Base-by-base conservation (phyloP, 2,888 invertebrate species). In the Kuschelorhynchus macadamiae region DNA sequence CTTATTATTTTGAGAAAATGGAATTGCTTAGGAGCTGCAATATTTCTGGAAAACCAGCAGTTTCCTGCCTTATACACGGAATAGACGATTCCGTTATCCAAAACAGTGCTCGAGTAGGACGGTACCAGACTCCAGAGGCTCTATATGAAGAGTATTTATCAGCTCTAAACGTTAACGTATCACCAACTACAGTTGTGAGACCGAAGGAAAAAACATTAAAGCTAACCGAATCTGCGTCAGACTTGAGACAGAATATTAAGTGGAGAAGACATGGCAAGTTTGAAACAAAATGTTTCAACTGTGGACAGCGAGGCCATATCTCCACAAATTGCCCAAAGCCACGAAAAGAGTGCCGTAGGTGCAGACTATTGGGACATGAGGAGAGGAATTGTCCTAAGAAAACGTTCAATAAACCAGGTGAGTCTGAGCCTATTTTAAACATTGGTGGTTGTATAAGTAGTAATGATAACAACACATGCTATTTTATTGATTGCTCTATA, bases 81-180 rank as follows among this genome's bases (percentile, higher is more conserved):
- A 50, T 50, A 9, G 11, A 14, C n/a, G 50, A 50, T 50, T 16
- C 50, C 14, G 50, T 50, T 12, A 33, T 32, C 14, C 32, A 50
- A 30, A 50, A 50, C 16, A 12, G 25, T 30, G 14, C 33, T 2
- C 5, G 50, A 16, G 50, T 33, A 8, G 50, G 50, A 25, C 11
- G 5, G 1, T 50, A 50, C 16, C n/a, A 50, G 1, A 32, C 32
- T 25, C 32, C 50, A 16, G 32, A 50, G 30, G 33, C 7, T n/a
- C 16, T 50, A 11, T 50, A 50, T 16, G 32, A 50, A 32, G 25
- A 50, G 32, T 50, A 50, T 50, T 14, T 50, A 5, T 32, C 30
- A 12, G 33, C 16, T 16, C 16, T 50, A 3, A 12, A 36, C n/a
- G 12, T 36, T 7, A 25, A 5, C 7, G 25, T 25, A 5, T 7